Conservation (phyloP, 2,113 vertebrate species). For the Ictidomys tridecemlineatus region DNA sequence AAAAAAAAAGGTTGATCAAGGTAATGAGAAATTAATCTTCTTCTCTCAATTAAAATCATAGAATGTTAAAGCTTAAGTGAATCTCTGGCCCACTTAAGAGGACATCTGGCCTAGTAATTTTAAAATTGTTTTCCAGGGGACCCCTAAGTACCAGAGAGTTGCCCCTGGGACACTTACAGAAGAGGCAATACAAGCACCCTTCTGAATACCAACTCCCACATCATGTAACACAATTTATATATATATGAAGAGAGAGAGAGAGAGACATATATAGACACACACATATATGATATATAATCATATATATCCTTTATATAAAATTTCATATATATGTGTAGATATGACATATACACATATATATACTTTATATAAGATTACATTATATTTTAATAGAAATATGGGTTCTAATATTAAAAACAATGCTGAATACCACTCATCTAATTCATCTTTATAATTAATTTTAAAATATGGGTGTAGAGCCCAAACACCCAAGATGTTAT, state of each 20-base stretch:
- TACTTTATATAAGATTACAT: constrained; percentile 12
- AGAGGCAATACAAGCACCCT: not conserved
- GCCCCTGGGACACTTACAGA: not conserved
- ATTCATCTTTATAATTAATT: constrained; percentile 31
- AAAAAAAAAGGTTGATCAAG: constrained; percentile 36
- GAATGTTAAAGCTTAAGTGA: not conserved
- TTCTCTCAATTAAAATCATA: not conserved
- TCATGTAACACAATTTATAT: not conserved
- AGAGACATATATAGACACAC: not conserved
- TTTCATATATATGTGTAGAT: no score
- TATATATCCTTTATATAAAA: not conserved
- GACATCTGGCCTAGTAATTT: not conserved
- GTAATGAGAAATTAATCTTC: not conserved
- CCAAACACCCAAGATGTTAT: not conserved
- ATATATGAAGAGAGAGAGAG: no score
- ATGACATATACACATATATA: no score
- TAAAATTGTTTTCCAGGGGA: not conserved
- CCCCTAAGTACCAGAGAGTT: not conserved
- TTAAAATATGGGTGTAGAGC: not conserved
- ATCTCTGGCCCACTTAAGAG: not conserved
- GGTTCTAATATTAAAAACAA: constrained; percentile 5
- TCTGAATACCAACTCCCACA: not conserved
- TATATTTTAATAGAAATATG: not conserved
- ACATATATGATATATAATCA: not conserved
- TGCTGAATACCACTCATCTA: not conserved